A percentile compares a stretch with the other conserved stretches of the same genome.
These are phyloP conservation scores for Neotoma lepida DNA, from an alignment of 2,113 vertebrate genomes.

Conservation along the genomic window DNA sequence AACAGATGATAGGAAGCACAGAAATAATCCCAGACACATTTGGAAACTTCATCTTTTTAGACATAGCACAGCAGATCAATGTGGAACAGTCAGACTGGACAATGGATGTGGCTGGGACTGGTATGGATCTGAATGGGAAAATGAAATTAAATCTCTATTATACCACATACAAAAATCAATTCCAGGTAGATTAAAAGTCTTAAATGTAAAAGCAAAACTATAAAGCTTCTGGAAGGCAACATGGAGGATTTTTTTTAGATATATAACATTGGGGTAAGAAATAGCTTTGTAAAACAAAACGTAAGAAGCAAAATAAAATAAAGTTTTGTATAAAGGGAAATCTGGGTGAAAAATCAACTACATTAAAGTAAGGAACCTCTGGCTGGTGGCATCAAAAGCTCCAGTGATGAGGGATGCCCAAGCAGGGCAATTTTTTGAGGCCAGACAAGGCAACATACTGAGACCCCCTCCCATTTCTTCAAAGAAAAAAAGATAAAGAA, in stretches of 20 bases:
- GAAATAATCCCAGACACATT: neutral
- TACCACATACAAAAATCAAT: slow-evolving; percentile 20
- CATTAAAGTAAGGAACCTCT: slow-evolving; percentile 9
- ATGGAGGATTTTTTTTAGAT: neutral
- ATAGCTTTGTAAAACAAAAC: slow-evolving; percentile 49
- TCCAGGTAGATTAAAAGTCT: slow-evolving; percentile 39
- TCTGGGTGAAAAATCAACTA: slow-evolving; percentile 12
- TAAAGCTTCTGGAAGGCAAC: slow-evolving; percentile 38
- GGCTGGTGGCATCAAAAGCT: neutral
- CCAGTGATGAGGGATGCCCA: neutral
- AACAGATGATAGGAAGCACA: neutral
- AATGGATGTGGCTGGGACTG: neutral
- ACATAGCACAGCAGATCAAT: neutral
- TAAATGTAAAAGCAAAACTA: slow-evolving; percentile 18
- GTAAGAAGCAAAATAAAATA: neutral
- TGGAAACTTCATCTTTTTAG: neutral
- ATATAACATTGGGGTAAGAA: neutral
- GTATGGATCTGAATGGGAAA: neutral
- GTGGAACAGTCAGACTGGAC: neutral
- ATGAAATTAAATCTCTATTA: slow-evolving; percentile 12
- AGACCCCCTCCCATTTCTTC: neutral
- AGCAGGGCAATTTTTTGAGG: neutral
- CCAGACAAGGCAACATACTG: neutral
- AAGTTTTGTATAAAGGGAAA: slow-evolving; percentile 8
- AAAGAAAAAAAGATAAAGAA: neutral